Conservation (phyloP, 1,140 invertebrate genomes). For the Sycophila sp. region DNA sequence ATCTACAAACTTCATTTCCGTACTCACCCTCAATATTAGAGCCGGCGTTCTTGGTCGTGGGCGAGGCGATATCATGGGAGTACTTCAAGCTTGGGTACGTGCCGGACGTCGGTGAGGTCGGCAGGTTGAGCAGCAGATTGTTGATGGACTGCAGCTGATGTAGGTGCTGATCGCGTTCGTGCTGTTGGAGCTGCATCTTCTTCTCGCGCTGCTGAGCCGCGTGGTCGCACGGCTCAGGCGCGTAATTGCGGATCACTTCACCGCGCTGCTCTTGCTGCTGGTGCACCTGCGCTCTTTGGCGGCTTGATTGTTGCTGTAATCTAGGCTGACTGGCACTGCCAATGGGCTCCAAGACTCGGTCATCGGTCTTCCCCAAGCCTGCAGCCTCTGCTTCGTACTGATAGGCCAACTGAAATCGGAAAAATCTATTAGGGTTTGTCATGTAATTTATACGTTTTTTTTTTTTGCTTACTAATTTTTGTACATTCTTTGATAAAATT, state of each 20-base stretch:
- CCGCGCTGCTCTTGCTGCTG: neutral
- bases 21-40: neutral
- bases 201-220: slow-evolving; percentile 26
- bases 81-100: slow-evolving; percentile 11
- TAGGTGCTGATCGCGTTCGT: slow-evolving; percentile 46
- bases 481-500: too few relatives aligned
- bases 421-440: too few relatives aligned
- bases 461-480: too few relatives aligned
- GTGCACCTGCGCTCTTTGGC: neutral
- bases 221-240: neutral
- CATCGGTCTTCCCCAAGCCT: neutral
- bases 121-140: slow-evolving; percentile 52
- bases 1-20: too few relatives aligned
- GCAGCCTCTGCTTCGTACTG: slow-evolving; percentile 5
- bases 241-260: neutral
- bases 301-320: slow-evolving; percentile 5
- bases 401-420: slow-evolving; percentile 9
- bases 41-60: slow-evolving; percentile 8
- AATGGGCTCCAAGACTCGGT: neutral
- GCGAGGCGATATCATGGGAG: slow-evolving; percentile 6
- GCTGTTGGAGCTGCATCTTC: slow-evolving; percentile 40
- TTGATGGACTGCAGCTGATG: slow-evolving; percentile 53
- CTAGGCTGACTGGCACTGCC: neutral
- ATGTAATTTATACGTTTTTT: too few relatives aligned
- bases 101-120: slow-evolving; percentile 26